Conservation (phyloP, 2,113 vertebrate genomes). For the Oryzias woworae region DNA sequence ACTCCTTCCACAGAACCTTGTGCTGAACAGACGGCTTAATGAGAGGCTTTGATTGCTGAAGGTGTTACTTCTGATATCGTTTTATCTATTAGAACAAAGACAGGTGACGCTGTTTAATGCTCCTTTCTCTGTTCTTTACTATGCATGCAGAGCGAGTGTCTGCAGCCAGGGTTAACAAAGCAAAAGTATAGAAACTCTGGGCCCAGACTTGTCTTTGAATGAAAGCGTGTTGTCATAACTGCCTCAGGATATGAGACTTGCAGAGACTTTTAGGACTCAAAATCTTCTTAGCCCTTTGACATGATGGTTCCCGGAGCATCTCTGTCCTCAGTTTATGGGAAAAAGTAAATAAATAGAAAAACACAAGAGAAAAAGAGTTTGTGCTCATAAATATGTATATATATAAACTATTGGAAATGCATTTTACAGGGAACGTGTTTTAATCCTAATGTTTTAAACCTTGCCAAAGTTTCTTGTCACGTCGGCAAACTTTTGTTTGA, state of each 20-base stretch:
- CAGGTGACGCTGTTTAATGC: slow-evolving; percentile 22
- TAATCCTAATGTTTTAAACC: no score
- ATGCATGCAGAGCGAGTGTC: slow-evolving; percentile 25
- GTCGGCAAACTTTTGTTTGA: slow-evolving; percentile 34
- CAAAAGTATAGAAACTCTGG: slow-evolving; percentile 51
- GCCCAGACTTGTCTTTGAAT: slow-evolving; percentile 71
- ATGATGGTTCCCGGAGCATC: slow-evolving; percentile 2
- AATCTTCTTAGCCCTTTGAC: slow-evolving; percentile 10
- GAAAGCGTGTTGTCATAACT: slow-evolving; percentile 68
- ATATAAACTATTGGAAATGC: no score
- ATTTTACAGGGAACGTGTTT: no score
- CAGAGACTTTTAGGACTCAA: slow-evolving; percentile 48
- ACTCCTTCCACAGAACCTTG: not conserved
- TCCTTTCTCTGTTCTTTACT: slow-evolving; percentile 16
- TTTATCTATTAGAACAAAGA: slow-evolving; percentile 20
- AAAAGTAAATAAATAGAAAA: slow-evolving; percentile 7
- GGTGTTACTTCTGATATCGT: slow-evolving; percentile 5
- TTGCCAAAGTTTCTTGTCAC: no score
- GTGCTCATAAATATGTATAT: not conserved
- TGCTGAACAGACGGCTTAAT: slow-evolving; percentile 10
- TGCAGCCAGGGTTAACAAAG: slow-evolving; percentile 51
- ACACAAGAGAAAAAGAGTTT: not conserved
- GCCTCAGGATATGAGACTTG: slow-evolving; percentile 69
- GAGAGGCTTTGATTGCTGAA: slow-evolving; percentile 18
- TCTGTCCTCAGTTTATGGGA: not conserved